phyloP scores from a whole-genome alignment of 2,113 vertebrate genomes.

The Trogon surrucura region DNA sequence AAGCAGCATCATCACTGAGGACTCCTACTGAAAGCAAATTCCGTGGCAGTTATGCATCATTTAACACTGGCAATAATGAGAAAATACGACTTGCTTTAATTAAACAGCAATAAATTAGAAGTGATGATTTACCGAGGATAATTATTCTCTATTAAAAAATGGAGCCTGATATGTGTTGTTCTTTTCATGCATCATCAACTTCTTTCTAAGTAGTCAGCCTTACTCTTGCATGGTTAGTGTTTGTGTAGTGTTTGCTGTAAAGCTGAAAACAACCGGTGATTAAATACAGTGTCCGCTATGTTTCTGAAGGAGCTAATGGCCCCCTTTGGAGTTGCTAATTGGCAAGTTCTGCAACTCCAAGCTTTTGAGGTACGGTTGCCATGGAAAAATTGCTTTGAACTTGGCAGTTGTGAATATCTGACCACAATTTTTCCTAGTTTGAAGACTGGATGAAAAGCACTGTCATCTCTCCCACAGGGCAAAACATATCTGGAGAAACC shows the following conservation, averaged over 20 bases:
- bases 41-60: not conserved
- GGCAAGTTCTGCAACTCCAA: conserved; percentile 79
- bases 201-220: conserved; percentile 31
- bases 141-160: conserved; percentile 59
- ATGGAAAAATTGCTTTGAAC: conserved; percentile 86
- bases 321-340: conserved; percentile 88
- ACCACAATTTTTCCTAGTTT: conserved; percentile 73
- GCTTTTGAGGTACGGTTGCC: conserved; percentile 83
- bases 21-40: not conserved
- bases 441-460: conserved; percentile 64
- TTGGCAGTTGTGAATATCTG: conserved; percentile 81
- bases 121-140: conserved; percentile 24
- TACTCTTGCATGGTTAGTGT: not conserved
- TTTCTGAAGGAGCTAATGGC: conserved; percentile 83
- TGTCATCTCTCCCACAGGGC: conserved; percentile 73
- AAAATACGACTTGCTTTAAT: conserved; percentile 34
- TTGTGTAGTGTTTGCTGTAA: conserved; percentile 45
- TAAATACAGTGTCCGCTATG: conserved; percentile 69
- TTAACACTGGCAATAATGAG: not conserved
- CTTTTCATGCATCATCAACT: conserved; percentile 56
- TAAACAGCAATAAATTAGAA: conserved; percentile 52
- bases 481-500: conserved; percentile 49
- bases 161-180: conserved; percentile 7
- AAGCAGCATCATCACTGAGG: not conserved
- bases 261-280: conserved; percentile 76